A percentile compares a stretch with the other conserved stretches of the same genome.
These are phyloP conservation scores for Pseudopipra pipra DNA, from an alignment of 2,113 vertebrate genomes.

Conservation along the genomic window DNA sequence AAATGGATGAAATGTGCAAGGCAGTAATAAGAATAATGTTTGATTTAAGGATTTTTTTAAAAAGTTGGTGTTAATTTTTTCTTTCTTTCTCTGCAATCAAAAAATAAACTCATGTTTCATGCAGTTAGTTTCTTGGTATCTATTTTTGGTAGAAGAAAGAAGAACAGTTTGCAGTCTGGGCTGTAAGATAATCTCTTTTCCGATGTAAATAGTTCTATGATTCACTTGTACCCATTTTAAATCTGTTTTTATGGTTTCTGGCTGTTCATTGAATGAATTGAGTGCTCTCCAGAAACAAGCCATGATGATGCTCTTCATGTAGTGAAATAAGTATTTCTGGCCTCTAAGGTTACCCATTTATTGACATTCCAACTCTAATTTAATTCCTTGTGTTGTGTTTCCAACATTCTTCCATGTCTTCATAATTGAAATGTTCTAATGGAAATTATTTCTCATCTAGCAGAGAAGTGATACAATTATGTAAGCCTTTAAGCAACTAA, in stretches of 20 bases:
- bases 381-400: neutral
- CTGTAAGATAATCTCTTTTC: neutral
- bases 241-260: neutral
- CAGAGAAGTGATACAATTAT: neutral
- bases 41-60: neutral
- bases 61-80: neutral
- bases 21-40: neutral
- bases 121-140: neutral
- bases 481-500: neutral
- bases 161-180: neutral
- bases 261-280: neutral
- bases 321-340: neutral
- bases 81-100: neutral
- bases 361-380: neutral
- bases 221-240: neutral
- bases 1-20: neutral
- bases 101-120: neutral
- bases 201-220: neutral
- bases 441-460: neutral
- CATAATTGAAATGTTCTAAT: neutral
- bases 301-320: neutral
- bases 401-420: neutral
- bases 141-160: neutral
- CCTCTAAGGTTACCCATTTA: neutral
- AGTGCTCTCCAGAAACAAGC: neutral